Conservation (phyloP, 2,797 vertebrate species). For the Aulostomus chinensis region DNA sequence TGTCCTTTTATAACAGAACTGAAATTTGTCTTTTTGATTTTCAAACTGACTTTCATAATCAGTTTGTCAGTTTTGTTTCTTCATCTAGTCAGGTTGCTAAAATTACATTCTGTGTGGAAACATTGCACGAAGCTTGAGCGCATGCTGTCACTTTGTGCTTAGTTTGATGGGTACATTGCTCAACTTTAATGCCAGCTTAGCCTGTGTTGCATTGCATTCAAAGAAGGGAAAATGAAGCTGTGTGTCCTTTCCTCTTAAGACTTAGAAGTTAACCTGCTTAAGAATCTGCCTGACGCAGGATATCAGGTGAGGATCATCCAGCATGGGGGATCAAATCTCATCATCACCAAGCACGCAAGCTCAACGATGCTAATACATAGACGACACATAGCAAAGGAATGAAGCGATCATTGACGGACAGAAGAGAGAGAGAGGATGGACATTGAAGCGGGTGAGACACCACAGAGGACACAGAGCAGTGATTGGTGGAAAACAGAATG, state of each 20-base stretch:
- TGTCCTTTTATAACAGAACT: no score
- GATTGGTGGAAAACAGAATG: no score
- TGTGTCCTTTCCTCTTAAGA: slow-evolving; percentile 60
- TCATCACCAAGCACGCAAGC: slow-evolving; percentile 80
- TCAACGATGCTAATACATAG: slow-evolving; percentile 57
- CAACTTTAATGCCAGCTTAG: slow-evolving; percentile 57
- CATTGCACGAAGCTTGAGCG: not conserved
- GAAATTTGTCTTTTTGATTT: no score
- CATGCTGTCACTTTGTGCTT: slow-evolving; percentile 35
- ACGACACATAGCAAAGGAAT: slow-evolving; percentile 6
- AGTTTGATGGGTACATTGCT: slow-evolving; percentile 43
- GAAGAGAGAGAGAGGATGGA: slow-evolving; percentile 1
- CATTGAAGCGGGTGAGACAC: not conserved
- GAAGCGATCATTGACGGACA: slow-evolving; percentile 22
- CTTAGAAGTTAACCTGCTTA: slow-evolving; percentile 72
- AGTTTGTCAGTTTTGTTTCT: slow-evolving; percentile 3
- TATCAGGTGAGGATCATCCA: slow-evolving; percentile 73
- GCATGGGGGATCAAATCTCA: slow-evolving; percentile 76
- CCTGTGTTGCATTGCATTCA: slow-evolving; percentile 32
- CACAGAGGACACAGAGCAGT: not conserved
- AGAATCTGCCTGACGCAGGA: slow-evolving; percentile 65
- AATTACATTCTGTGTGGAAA: slow-evolving; percentile 9
- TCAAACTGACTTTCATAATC: no score
- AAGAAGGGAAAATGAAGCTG: slow-evolving; percentile 43
- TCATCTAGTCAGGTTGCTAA: not conserved